These are phyloP conservation scores for Drosophila orosa DNA, from an alignment of 1,140 invertebrate genomes.

Conservation along the genomic window DNA sequence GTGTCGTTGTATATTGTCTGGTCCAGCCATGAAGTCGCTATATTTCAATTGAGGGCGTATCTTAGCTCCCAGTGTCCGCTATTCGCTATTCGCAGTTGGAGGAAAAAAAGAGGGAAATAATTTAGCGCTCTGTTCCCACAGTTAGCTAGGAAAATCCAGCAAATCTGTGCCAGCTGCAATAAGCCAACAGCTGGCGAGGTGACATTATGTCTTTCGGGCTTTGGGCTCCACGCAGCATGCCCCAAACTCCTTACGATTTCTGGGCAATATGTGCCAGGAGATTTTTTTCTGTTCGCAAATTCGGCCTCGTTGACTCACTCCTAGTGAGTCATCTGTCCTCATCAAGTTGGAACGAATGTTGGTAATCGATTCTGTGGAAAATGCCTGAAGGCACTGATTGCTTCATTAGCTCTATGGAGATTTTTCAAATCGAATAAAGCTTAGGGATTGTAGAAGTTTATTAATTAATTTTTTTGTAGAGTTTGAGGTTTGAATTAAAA, in stretches of 20 bases:
- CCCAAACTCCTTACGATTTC: conserved; percentile 87
- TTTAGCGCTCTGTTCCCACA: conserved; percentile 47
- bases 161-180: conserved; percentile 40
- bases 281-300: conserved; percentile 25
- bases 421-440: neutral
- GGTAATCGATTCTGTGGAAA: conserved; percentile 30
- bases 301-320: conserved; percentile 46
- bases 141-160: conserved; percentile 19
- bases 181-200: conserved; percentile 26
- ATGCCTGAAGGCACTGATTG: conserved; percentile 6
- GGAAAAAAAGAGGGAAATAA: conserved; percentile 14
- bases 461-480: neutral
- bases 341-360: conserved; percentile 12
- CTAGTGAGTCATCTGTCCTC: conserved; percentile 87
- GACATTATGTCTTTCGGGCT: conserved; percentile 87
- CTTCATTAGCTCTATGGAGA: conserved; percentile 25
- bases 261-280: conserved; percentile 68
- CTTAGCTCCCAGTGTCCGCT: conserved; percentile 86
- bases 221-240: conserved; percentile 88
- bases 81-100: conserved; percentile 14
- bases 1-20: conserved; percentile 93
- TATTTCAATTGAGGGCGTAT: conserved; percentile 87
- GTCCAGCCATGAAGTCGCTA: conserved; percentile 88
- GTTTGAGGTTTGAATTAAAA: neutral
- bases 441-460: neutral